Percentiles rank a stretch among this genome's conserved stretches.
These are phyloP conservation scores for Eurois occulta DNA, from an alignment of 2,888 invertebrate species.

Conservation along the genomic window DNA sequence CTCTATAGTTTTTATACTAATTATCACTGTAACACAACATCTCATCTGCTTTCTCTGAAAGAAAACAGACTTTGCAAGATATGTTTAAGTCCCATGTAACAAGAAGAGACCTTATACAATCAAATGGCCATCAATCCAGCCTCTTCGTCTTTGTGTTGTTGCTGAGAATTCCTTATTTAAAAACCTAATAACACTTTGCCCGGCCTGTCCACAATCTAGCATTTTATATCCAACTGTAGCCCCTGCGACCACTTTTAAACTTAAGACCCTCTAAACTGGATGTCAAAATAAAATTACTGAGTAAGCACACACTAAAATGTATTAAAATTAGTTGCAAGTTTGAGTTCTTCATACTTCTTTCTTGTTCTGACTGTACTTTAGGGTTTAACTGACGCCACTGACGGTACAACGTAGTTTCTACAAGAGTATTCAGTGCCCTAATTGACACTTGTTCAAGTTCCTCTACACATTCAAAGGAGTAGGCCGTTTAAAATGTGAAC, in stretches of 20 bases:
- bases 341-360: not conserved
- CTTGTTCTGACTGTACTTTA: not conserved
- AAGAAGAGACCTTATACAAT: not conserved
- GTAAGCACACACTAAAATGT: not conserved
- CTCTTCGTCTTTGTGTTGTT: not conserved
- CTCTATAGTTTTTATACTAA: not conserved
- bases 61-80: not conserved
- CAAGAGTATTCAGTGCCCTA: constrained; percentile 22
- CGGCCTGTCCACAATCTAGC: not conserved
- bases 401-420: not conserved
- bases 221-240: not conserved
- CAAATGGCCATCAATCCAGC: not conserved
- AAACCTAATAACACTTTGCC: not conserved
- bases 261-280: too few species aligned
- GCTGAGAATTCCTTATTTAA: not conserved
- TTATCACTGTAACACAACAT: not conserved
- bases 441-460: constrained; percentile 40
- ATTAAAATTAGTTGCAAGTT: not conserved
- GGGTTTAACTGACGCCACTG: not conserved
- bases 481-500: not conserved
- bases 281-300: too few species aligned
- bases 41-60: not conserved
- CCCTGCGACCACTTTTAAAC: too few species aligned
- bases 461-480: constrained; percentile 7
- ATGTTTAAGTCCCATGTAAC: not conserved